Base-by-base conservation (phyloP, 2,888 invertebrate genomes). In the Eustalomyia histrio region DNA sequence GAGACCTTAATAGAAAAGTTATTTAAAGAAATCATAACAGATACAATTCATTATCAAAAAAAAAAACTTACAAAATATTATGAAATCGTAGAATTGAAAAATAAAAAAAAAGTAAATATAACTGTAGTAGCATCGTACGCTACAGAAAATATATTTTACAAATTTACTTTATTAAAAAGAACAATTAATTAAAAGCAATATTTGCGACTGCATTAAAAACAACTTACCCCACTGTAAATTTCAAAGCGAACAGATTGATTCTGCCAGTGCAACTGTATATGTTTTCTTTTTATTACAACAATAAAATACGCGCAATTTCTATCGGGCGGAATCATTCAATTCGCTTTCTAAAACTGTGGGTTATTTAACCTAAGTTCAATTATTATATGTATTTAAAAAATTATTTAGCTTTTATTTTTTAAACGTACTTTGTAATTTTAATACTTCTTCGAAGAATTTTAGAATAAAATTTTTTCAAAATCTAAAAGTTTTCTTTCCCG, bases 161-260 rank as follows among this genome's bases (percentile, higher is more conserved):
- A 33, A 60, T 17, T 24, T 47, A 50, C 16, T 10, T 39, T 39
- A 39, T 55, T 53, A 73, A 63, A 50, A 60, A 64, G 29, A 69
- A 52, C 47, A 18, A 64, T 39, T 69, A 53, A 52, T 53, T 55
- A 24, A 64, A 81, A 81, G 78, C 81, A 81, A 81, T 78, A 81
- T 76, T 76, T 80, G 80, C 68, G 73, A 69, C 72, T 61, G 61
- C 2, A 68, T 57, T 72, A 75, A 58, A 5, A 71, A 65, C 21
- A 8, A 52, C 33, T 21, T 21, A 21, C 21, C 2, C 4, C 21
- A n/a, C 21, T 21, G 21, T 21, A 3, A n/a, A 4, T 21, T 21
- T 3, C 2, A 21, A 21, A 21, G 21, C 21, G 21, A 21, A 21
- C 21, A 21, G 4, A 21, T 3, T 21, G 2, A 3, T 21, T 21